phyloP scores from a whole-genome alignment of 2,113 vertebrate genomes.

The Sialia sialis region DNA sequence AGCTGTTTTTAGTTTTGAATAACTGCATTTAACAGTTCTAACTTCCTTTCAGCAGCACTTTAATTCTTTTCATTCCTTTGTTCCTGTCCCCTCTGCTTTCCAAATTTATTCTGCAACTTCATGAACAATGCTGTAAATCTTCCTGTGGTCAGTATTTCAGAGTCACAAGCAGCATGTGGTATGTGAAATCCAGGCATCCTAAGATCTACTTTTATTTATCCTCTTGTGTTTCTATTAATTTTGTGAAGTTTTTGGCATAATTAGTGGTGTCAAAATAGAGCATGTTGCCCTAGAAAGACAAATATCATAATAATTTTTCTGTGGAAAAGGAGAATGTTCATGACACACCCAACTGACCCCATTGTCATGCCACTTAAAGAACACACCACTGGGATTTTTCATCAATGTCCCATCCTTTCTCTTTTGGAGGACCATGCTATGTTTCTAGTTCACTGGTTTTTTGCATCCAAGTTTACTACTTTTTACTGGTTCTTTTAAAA shows the following conservation, averaged over 20 bases:
- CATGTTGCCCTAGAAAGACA: neutral
- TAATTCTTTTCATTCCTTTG: neutral
- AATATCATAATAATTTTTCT: neutral
- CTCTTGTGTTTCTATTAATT: neutral
- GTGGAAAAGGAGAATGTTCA: neutral
- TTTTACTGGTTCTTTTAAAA: neutral
- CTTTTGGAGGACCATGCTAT: neutral
- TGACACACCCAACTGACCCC: neutral
- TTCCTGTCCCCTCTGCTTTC: neutral
- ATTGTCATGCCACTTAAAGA: neutral
- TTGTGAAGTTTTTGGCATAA: neutral
- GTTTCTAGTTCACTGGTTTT: neutral
- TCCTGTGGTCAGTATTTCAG: neutral
- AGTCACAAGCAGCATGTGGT: neutral
- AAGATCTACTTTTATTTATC: neutral
- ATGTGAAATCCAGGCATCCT: neutral
- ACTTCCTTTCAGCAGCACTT: neutral
- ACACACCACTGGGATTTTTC: neutral
- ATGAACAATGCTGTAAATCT: neutral
- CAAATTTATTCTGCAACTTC: neutral
- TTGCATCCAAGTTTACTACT: neutral
- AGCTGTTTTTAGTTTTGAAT: neutral
- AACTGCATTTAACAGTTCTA: neutral
- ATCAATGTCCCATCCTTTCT: neutral
- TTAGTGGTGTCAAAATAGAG: neutral